Evolutionary conservation across 2,888 invertebrate genomes (phyloP).

Genomic region (Lumbricus terrestris): DNA sequence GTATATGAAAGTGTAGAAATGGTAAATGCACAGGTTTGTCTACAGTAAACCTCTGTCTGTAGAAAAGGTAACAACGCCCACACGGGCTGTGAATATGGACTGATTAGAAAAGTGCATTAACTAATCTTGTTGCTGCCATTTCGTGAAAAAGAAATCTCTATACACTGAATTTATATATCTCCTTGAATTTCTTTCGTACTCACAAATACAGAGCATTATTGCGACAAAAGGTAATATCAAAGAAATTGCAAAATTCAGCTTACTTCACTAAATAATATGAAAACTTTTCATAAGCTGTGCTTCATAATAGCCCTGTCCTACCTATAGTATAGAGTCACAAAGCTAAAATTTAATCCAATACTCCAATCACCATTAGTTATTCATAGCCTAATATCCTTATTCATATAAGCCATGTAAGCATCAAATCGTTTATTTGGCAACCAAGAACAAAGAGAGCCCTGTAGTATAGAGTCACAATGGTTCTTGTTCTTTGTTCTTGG

Average conservation of each 20-base stretch:
- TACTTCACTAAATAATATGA: not conserved
- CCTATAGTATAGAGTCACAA: too few relatives aligned
- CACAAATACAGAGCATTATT: not conserved
- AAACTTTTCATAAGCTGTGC: not conserved
- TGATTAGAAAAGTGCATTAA: not conserved
- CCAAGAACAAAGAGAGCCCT: too few relatives aligned
- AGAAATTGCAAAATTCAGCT: not conserved
- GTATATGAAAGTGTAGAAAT: not conserved
- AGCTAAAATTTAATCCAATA: too few relatives aligned
- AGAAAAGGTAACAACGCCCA: not conserved
- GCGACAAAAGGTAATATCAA: not conserved
- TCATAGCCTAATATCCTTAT: not conserved
- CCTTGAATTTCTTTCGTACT: not conserved
- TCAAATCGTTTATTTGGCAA: too few relatives aligned
- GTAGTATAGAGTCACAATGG: too few relatives aligned
- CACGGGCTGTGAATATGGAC: not conserved
- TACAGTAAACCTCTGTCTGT: not conserved
- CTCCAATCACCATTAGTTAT: not conserved
- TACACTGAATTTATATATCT: not conserved
- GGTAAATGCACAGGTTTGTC: too few relatives aligned
- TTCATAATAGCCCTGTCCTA: not conserved
- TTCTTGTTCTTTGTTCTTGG: too few relatives aligned
- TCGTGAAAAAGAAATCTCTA: not conserved
- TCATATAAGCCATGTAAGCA: not conserved
- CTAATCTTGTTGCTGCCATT: not conserved